Conservation (phyloP, 2,888 invertebrate species). For the Apamea sordens region DNA sequence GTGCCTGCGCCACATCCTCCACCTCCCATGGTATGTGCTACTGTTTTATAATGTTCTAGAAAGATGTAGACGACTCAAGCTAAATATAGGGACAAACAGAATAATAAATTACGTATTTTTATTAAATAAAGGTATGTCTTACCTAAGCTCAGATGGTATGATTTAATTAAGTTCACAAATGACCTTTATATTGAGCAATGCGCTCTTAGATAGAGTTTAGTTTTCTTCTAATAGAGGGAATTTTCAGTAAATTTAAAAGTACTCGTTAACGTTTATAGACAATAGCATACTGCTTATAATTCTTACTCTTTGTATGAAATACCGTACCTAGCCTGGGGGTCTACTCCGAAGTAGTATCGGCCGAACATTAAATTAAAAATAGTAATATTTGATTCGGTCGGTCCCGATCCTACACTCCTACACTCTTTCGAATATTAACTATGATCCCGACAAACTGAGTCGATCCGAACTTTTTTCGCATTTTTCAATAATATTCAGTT, state of each 20-base stretch:
- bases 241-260: neutral
- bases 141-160: neutral
- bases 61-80: neutral
- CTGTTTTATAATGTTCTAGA: neutral
- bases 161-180: neutral
- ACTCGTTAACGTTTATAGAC: neutral
- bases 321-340: no score
- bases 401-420: no score
- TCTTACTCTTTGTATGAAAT: neutral
- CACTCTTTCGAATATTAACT: no score
- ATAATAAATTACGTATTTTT: neutral
- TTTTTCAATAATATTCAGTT: no score
- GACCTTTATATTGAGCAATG: neutral
- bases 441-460: no score
- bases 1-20: conserved; percentile 88
- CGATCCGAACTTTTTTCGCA: no score
- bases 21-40: conserved; percentile 81
- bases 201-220: no score
- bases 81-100: neutral
- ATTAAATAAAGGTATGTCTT: neutral
- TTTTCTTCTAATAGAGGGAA: neutral
- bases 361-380: no score
- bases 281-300: neutral
- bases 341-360: no score
- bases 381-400: no score